Evolutionary conservation across 2,797 vertebrate genomes (phyloP), one percentile per base, ranked within the genome.

Genomic region (Myotis planiceps): DNA sequence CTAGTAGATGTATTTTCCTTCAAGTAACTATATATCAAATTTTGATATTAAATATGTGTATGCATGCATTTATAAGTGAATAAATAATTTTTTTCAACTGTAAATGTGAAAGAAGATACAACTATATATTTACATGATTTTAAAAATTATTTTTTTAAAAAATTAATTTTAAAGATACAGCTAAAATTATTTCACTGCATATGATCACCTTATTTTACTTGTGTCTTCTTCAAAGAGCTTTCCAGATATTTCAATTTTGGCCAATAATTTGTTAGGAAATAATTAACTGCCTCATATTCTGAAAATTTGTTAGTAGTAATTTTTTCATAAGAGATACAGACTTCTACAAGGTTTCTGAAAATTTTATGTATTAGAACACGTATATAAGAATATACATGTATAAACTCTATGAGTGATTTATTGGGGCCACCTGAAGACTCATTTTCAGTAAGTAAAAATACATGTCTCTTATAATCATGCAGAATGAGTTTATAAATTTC

Each of bases 401-500:
- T 80, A 90, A 88, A 83, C 63, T 75, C 29, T 65, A 71, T 39
- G 21, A 95, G 14, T 14, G 0, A 32, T 68, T 97, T 74, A 58
- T 74, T 55, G 55, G 42, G 63, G 3, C 82, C 37, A 97, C 94
- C 87, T 96, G 53, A 88, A 75, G 79, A 89, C 49, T 86, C 86
- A 81, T 14, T 97, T 97, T 96, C 88, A 86, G 88, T 90, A 80
- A 88, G 76, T 74, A 51, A 96, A 94, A 90, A 97, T 91, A 37
- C 93, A 79, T 94, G 55, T 55, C 47, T 66, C 0, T 0, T 84
- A 3, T 90, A 97, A 97, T 96, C 39, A 88, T 90, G 89, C 94
- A 84, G 90, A 85, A 97, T 97, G 89, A 92, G 76, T 91, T 47
- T 79, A 93, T 79, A 92, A 90, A 93, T 88, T 97, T 71, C 95